Conservation (phyloP, 2,888 invertebrate genomes). For the Melieria omissa region DNA sequence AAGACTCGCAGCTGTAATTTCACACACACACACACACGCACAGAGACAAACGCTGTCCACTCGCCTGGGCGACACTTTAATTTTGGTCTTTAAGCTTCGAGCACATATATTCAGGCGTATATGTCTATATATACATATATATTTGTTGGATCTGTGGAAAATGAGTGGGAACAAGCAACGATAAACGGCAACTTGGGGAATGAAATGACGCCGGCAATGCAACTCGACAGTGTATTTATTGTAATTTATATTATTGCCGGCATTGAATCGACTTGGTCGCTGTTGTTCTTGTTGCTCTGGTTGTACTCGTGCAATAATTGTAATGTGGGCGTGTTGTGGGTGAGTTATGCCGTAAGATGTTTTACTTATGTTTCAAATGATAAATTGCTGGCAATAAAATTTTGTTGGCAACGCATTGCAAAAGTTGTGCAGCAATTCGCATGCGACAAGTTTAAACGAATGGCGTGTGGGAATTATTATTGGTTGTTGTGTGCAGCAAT, state of each 20-base stretch:
- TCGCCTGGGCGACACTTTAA: too few species aligned
- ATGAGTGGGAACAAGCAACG: neutral
- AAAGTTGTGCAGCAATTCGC: too few species aligned
- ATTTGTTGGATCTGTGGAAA: neutral
- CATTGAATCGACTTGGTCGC: constrained; percentile 13
- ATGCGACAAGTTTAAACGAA: too few species aligned
- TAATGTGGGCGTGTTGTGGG: neutral
- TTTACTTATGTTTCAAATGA: constrained; percentile 21
- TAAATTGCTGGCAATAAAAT: constrained; percentile 29
- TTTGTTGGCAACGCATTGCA: neutral
- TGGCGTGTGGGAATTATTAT: too few species aligned
- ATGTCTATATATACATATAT: constrained; percentile 20
- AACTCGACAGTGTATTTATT: constrained; percentile 21
- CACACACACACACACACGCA: neutral
- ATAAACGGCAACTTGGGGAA: neutral
- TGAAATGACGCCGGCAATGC: constrained; percentile 3
- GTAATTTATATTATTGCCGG: constrained; percentile 22
- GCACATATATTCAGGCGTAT: neutral
- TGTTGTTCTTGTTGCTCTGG: neutral
- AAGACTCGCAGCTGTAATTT: neutral
- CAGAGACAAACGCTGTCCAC: neutral
- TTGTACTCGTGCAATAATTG: neutral
- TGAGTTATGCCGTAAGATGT: constrained; percentile 5
- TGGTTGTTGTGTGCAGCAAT: too few species aligned
- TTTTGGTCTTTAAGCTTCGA: too few species aligned